Evolutionary conservation across 2,888 invertebrate genomes (phyloP).

Genomic region (Seira musarum): DNA sequence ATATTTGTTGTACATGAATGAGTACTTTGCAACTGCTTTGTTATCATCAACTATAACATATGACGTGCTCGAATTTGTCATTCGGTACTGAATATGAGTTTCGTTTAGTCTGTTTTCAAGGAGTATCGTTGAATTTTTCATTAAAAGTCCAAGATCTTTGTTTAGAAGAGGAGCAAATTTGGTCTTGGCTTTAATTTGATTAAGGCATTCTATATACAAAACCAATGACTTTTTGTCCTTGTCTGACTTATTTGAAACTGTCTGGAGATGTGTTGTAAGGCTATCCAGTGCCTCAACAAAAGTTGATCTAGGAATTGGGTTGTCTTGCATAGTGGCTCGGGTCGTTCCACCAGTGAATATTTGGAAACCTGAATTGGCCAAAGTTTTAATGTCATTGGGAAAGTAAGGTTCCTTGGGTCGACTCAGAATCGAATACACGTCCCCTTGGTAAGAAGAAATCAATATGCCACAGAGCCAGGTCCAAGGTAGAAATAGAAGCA

Average conservation of each 20-base stretch:
- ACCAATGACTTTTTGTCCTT: neutral
- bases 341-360: neutral
- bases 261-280: neutral
- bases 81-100: neutral
- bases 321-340: slow-evolving; percentile 14
- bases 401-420: neutral
- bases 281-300: neutral
- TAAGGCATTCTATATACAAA: too few relatives aligned
- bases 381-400: neutral
- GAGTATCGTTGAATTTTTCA: neutral
- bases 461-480: slow-evolving; percentile 12
- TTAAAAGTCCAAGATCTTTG: neutral
- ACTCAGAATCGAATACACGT: slow-evolving; percentile 10
- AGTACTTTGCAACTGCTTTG: neutral
- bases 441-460: slow-evolving; percentile 16
- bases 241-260: neutral
- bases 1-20: neutral
- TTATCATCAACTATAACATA: neutral
- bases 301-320: slow-evolving; percentile 7
- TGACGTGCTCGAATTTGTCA: neutral
- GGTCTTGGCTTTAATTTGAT: neutral
- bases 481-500: slow-evolving; percentile 4
- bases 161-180: neutral
- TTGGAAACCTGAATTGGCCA: neutral
- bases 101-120: neutral